Base-by-base conservation (phyloP, 2,888 invertebrate species). In the Cerastoderma edule region DNA sequence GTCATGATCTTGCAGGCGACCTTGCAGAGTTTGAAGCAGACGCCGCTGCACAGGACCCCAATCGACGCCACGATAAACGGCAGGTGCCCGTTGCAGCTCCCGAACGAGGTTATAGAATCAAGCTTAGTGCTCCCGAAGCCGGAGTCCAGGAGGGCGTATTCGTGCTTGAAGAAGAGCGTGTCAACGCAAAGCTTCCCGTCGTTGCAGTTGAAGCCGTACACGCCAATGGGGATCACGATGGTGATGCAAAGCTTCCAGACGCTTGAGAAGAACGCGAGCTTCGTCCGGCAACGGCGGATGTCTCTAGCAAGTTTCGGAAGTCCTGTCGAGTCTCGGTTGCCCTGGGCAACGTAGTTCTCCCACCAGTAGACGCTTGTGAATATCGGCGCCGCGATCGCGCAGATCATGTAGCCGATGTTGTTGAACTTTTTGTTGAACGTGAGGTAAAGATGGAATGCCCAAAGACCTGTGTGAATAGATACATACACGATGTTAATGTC, bases 361-460 rank as follows among this genome's bases (percentile, higher is more conserved):
- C 99, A 99, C 98, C 98, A 99, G 30, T 97, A 97, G 46, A 97
- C 94, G 0, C 99, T 99, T 78, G 97, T 96, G 88, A 98, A 75
- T 6, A 85, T 69, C 2, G 84, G 82, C 1, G 82, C 78, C 1
- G 76, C 95, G 68, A 97, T 93, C 50, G 97, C 95, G 0, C 97
- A 94, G 0, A 97, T 94, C 0, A 98, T 97, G 86, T 87, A 65
- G 13, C 50, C 48, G 24, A 50, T 6, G 13, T 50, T 50, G 13
- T 19, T 22, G 28, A 48, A 50, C 50, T 66, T 48, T 16, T 10
- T 2, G 5, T 48, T 24, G 30, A 33, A 66, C 2, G 33, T 50
- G 2, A 32, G 27, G 56, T 76, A 75, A 0, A 81, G 48, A 44
- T 83, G 78, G 54, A 74, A 84, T 27, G 57, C 60, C 72, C 76